A percentile compares a stretch with the other conserved stretches of the same genome.
Evolutionary conservation across 2,888 invertebrate genomes (phyloP).

Genomic region (Theristus sp.): DNA sequence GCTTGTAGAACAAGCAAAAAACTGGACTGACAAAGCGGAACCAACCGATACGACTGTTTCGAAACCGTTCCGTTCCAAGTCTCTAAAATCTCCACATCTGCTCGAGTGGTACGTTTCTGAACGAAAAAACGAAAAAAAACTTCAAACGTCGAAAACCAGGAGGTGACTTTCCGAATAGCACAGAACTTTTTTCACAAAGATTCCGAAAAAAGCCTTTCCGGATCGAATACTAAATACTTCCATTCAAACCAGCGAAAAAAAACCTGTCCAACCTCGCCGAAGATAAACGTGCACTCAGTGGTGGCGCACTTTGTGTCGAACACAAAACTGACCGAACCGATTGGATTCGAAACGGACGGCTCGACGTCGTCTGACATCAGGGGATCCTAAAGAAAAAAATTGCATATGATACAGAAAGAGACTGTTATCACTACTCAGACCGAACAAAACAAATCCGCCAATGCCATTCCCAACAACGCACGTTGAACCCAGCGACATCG

Average conservation of each 20-base stretch:
- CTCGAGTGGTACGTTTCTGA: too few relatives aligned
- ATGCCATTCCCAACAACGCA: too few relatives aligned
- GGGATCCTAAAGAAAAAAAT: conserved; percentile 16
- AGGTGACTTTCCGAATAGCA: too few relatives aligned
- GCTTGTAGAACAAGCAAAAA: too few relatives aligned
- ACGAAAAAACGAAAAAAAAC: too few relatives aligned
- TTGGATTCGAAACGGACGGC: conserved; percentile 24
- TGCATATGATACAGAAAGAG: too few relatives aligned
- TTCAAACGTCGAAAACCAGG: too few relatives aligned
- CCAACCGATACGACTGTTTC: neutral
- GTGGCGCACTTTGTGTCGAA: conserved; percentile 39
- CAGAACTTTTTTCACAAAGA: too few relatives aligned
- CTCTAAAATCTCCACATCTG: neutral
- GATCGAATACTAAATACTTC: too few relatives aligned
- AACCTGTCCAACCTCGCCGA: conserved; percentile 34
- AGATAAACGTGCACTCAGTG: conserved; percentile 37
- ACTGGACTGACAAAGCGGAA: neutral
- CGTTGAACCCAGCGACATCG: conserved; percentile 2
- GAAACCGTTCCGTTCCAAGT: conserved; percentile 8
- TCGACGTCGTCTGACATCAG: conserved; percentile 14
- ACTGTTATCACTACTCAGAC: too few relatives aligned
- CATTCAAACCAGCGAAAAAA: neutral
- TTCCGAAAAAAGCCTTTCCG: too few relatives aligned
- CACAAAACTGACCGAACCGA: conserved; percentile 36
- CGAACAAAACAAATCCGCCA: too few relatives aligned